These are phyloP conservation scores for Periophthalmus magnuspinnatus DNA, from an alignment of 2,797 vertebrate genomes.

Conservation along the genomic window DNA sequence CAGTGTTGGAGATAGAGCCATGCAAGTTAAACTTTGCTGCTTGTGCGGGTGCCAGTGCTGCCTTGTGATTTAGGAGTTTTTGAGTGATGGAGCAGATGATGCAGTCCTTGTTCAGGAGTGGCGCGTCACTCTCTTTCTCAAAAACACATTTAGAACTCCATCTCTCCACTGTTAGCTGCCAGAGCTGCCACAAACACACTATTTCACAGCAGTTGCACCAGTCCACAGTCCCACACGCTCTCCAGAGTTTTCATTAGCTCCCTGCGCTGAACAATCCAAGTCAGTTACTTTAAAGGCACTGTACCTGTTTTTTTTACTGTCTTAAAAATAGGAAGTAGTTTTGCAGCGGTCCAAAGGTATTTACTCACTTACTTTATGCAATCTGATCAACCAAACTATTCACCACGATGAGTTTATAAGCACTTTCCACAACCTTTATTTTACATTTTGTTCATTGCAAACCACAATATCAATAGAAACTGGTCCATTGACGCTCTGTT, in stretches of 20 bases:
- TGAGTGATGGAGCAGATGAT: constrained; percentile 55
- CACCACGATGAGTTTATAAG: too few relatives aligned
- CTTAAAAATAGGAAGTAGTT: too few relatives aligned
- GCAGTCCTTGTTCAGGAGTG: constrained; percentile 46
- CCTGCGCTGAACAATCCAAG: neutral
- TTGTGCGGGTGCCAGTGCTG: constrained; percentile 41
- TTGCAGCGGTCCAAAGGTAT: too few relatives aligned
- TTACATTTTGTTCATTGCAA: neutral
- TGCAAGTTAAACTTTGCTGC: constrained; percentile 35
- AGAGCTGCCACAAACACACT: constrained; percentile 44
- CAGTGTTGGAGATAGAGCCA: constrained; percentile 27
- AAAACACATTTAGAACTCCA: constrained; percentile 47
- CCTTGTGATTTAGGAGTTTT: constrained; percentile 38
- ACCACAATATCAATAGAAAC: too few relatives aligned
- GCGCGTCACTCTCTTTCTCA: constrained; percentile 38
- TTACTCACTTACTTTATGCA: too few relatives aligned
- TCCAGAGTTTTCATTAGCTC: constrained; percentile 1
- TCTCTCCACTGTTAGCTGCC: constrained; percentile 46
- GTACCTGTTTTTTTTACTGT: too few relatives aligned
- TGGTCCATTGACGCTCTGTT: too few relatives aligned
- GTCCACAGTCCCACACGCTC: constrained; percentile 15
- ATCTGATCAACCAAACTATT: too few relatives aligned
- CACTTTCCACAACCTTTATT: too few relatives aligned
- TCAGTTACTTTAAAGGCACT: neutral
- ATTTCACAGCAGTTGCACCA: constrained; percentile 50